A percentile compares a stretch with the other conserved stretches of the same genome.
Evolutionary conservation across 1,140 invertebrate species (phyloP).

Genomic region (Drosophila watanabei): DNA sequence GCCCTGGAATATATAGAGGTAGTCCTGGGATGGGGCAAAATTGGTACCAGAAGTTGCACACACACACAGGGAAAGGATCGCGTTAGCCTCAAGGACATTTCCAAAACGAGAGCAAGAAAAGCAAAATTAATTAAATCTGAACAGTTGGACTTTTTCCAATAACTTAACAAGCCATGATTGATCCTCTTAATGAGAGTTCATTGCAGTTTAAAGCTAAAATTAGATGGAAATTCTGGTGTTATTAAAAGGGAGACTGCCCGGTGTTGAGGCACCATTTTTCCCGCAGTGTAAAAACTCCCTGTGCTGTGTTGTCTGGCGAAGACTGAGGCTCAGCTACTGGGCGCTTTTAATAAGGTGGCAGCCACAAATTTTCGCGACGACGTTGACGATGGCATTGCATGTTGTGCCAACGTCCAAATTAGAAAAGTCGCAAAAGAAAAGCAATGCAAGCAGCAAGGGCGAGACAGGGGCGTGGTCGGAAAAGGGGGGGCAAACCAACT

Average conservation of each 20-base stretch:
- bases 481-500: conserved; percentile 37
- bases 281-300: conserved; percentile 1
- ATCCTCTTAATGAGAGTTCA: background rate
- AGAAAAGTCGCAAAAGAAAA: conserved; percentile 82
- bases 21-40: conserved; percentile 24
- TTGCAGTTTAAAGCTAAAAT: background rate
- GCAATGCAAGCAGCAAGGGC: conserved; percentile 65
- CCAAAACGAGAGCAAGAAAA: background rate
- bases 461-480: conserved; percentile 20
- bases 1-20: conserved; percentile 40
- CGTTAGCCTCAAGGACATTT: background rate
- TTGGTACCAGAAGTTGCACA: conserved; percentile 30
- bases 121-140: background rate
- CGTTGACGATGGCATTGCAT: conserved; percentile 72
- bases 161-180: background rate
- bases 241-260: background rate
- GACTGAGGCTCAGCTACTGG: conserved; percentile 70
- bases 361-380: conserved; percentile 80
- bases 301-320: conserved; percentile 47
- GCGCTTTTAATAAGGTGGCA: conserved; percentile 81
- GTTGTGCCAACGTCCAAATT: conserved; percentile 81
- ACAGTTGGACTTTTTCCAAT: background rate
- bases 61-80: conserved; percentile 23
- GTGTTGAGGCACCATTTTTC: background rate
- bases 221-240: background rate